Base-by-base conservation (phyloP, 37 sponge, comb jelly and placozoan genomes). In the Cliona cf. orientalis region DNA sequence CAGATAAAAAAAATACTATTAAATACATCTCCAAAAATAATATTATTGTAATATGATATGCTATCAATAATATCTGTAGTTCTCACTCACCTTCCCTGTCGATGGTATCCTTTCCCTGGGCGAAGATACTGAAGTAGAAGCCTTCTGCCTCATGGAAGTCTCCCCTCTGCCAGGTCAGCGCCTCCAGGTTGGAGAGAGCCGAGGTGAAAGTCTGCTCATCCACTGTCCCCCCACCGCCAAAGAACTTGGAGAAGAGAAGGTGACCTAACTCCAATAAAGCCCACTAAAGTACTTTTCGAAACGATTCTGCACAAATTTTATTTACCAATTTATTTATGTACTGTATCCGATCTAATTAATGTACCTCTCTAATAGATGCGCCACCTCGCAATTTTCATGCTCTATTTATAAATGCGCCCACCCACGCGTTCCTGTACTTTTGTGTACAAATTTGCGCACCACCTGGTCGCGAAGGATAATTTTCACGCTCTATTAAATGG, bases 261-360 rank as follows among this genome's bases (percentile, higher is more conserved):
- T 87, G 69, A 5, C 88, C 88, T 6, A 87, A 64, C 34, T 75
- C 76, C 29, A n/a, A 65, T 73, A 87, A 1, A 76, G 88, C 21
- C 88, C 88, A 29, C 88, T 82, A 63, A 87, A 87, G 28, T 82
- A 72, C 43, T 42, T 37, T 9, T 38, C 64, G 58, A 82, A 82
- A 23, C 83, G 72, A 58, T 1, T 62, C 83, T 82, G 42, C n/a
- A 22, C 6, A 61, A 12, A 61, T n/a, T n/a, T n/a, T n/a, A n/a
- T n/a, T n/a, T 26, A n/a, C 17, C 26, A 61, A 6, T 12, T 26
- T 26, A 61, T 61, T 61, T n/a, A 49, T 49, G 17, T 49, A 49
- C 11, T 49, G 17, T n/a, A n/a, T n/a, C n/a, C n/a, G n/a, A n/a
- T n/a, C n/a, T n/a, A n/a, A n/a, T n/a, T n/a, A n/a, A n/a, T n/a